Base-by-base conservation (phyloP, 2,888 invertebrate species). In the Colletes collaris region DNA sequence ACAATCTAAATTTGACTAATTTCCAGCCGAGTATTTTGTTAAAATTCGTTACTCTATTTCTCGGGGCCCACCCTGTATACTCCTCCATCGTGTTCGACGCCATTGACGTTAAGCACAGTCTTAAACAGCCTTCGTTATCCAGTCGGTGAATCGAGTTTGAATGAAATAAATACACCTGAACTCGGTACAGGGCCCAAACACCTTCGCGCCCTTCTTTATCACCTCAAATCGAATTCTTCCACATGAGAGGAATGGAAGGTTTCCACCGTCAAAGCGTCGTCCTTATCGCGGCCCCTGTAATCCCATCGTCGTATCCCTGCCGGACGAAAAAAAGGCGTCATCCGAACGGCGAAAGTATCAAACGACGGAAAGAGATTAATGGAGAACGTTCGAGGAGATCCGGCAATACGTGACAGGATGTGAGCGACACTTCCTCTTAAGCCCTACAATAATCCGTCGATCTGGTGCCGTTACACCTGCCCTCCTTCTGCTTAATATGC, bases 351-450 rank as follows among this genome's bases (percentile, higher is more conserved):
- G 67, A 65, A 68, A 72, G 65, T 69, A 56, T 53, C 37, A 35
- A 73, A 79, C 65, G 65, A 59, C 62, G 73, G 70, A 79, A 72
- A 69, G 69, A 70, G 75, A 76, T 83, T 76, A 81, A 84, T 76
- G 79, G 56, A 56, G 60, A 76, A 76, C 64, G 64, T 68, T 59
- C 71, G 59, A 62, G 52, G 59, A 40, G 66, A 73, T 80, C 68
- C 58, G 49, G 56, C 62, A 76, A 73, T 72, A 89, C 87, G 83
- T 88, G 89, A 89, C 89, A 89, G 86, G 85, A 88, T 80, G 86
- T 91, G 91, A 91, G 89, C 90, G 90, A 90, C 91, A 90, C 86
- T 90, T 91, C 90, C 91, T 90, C 78, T 86, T 86, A 75, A 81
- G 84, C 85, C 88, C 87, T 86, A 65, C 78, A 85, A 84, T 84